These are phyloP conservation scores for Aphidius ervi DNA, from an alignment of 1,140 invertebrate species.

Conservation along the genomic window DNA sequence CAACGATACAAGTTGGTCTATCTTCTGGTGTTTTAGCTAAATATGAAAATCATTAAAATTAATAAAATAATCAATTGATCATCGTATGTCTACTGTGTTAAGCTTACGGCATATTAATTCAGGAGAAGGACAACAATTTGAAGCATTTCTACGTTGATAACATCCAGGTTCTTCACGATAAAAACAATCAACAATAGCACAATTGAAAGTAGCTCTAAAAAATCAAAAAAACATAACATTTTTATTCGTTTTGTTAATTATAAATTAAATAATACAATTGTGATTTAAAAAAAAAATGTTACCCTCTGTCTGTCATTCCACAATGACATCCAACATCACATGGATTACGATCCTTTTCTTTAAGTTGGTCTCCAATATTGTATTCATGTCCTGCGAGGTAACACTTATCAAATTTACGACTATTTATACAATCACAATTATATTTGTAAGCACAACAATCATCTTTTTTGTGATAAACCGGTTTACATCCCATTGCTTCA, in stretches of 20 bases:
- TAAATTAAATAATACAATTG: too few relatives aligned
- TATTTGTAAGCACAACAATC: conserved; percentile 19
- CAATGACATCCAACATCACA: conserved; percentile 17
- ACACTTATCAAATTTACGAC: background rate
- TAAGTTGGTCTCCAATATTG: conserved; percentile 8
- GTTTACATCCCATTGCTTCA: conserved; percentile 6
- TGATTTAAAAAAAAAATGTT: background rate
- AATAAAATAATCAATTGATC: too few relatives aligned
- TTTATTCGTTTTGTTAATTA: too few relatives aligned
- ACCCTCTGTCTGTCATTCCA: background rate
- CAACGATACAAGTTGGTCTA: conserved; percentile 27
- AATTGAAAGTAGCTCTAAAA: conserved; percentile 30
- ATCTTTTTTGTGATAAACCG: conserved; percentile 14
- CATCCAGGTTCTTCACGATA: conserved; percentile 16
- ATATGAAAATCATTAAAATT: background rate
- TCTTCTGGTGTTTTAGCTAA: conserved; percentile 22
- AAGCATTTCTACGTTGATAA: conserved; percentile 8
- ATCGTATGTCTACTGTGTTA: background rate
- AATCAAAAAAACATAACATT: background rate
- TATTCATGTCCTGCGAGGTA: conserved; percentile 2
- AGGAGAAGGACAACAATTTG: conserved; percentile 25
- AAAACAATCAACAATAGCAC: conserved; percentile 32
- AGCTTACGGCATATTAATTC: conserved; percentile 34
- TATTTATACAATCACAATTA: conserved; percentile 15
- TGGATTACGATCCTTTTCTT: conserved; percentile 11